Evolutionary conservation across 1,140 invertebrate genomes (phyloP), one percentile per base, ranked within the genome.

Genomic region (Orchesella cincta): DNA sequence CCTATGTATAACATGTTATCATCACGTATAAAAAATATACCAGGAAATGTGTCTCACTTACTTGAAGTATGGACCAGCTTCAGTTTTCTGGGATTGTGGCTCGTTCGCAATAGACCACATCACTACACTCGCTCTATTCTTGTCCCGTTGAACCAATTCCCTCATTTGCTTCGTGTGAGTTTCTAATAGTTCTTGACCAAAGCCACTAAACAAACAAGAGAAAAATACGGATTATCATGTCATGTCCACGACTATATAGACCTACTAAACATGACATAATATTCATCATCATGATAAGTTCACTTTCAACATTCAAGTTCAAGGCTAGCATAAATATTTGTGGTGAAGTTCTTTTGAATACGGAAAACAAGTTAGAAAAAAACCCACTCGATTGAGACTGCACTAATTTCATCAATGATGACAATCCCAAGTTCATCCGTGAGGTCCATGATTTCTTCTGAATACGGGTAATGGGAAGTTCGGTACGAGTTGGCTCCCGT

Each of bases 391-490:
- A 92, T 85, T 26, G 88, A 88, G 31, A 91, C 90, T 20, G 89
- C 91, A 29, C 90, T 89, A 81, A 86, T 86, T 85, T 91, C 90
- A 83, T 90, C 89, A 78, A 91, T 90, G 31, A 92, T 87, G 16
- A 88, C 88, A 80, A 91, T 89, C 36, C 90, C 90, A 72, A 88
- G 85, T 54, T 85, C 83, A 82, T 91, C 90, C n/a, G 89, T 89
- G 77, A 88, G 83, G 82, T 90, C 89, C 86, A 91, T 88, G 39
- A 91, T 86, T 87, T 99, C 97, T 84, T 99, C 98, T 0, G 96
- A 94, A 86, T 99, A 99, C 5, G 98, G 98, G 87, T 99, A 99
- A 85, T 99, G 98, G 0, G 96, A 98, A 0, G 98, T 99, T 28
- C 98, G 89, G 85, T 97, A 84, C 89, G 88, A 89, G 83, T 90